Evolutionary conservation across 2,888 invertebrate genomes (phyloP).

Genomic region (Asteroscopus sphinx): DNA sequence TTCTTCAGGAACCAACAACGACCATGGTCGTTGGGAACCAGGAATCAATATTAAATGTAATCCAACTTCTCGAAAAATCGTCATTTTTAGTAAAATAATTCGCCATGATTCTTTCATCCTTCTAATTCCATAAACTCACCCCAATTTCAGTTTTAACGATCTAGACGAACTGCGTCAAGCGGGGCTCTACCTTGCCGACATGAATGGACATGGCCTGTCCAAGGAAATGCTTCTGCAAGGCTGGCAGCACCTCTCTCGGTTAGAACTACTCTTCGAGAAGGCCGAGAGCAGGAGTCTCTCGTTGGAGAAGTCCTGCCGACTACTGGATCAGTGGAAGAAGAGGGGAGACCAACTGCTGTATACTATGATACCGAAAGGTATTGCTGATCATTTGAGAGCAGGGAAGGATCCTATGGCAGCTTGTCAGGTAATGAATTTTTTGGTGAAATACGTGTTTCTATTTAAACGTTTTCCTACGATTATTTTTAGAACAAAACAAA

Average conservation of each 20-base stretch:
- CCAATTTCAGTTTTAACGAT: constrained; percentile 92
- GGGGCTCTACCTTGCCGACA: constrained; percentile 94
- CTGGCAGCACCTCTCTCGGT: constrained; percentile 95
- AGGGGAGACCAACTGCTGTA: constrained; percentile 96
- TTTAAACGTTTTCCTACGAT: too few relatives aligned
- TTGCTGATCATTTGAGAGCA: constrained; percentile 94
- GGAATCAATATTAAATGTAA: too few relatives aligned
- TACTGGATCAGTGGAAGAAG: constrained; percentile 95
- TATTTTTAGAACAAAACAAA: too few relatives aligned
- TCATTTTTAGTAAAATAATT: too few relatives aligned
- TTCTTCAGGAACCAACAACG: too few relatives aligned
- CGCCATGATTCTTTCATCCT: too few relatives aligned
- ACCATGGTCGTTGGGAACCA: too few relatives aligned
- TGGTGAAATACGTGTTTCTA: neutral
- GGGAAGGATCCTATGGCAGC: constrained; percentile 94
- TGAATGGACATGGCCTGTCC: constrained; percentile 96
- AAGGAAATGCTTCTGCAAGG: constrained; percentile 95
- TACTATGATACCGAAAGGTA: constrained; percentile 97
- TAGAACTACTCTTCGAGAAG: constrained; percentile 95
- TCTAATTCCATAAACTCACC: neutral
- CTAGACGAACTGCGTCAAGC: constrained; percentile 95
- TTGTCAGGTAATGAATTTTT: constrained; percentile 91
- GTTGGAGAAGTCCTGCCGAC: constrained; percentile 93
- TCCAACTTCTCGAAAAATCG: too few relatives aligned
- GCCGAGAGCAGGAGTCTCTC: constrained; percentile 95